Percentiles rank a stretch among this genome's conserved stretches.
These are phyloP conservation scores for Cosmopolites sordidus DNA, from an alignment of 2,888 invertebrate genomes.

Conservation along the genomic window DNA sequence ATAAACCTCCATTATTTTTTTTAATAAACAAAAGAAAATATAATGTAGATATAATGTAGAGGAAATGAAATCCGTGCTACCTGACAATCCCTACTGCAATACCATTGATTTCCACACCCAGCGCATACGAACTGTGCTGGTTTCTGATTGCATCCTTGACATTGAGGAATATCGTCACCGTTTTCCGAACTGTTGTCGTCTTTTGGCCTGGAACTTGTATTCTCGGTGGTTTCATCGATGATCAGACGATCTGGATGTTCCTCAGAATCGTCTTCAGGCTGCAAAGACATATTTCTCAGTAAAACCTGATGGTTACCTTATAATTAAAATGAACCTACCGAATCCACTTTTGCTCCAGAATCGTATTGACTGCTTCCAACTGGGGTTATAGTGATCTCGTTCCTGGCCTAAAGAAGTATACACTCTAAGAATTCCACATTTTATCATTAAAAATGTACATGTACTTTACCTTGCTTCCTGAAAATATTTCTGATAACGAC, in stretches of 20 bases:
- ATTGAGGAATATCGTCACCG: slow-evolving; percentile 62
- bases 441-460: slow-evolving; percentile 5
- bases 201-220: slow-evolving; percentile 37
- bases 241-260: slow-evolving; percentile 60
- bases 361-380: slow-evolving; percentile 46
- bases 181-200: slow-evolving; percentile 46
- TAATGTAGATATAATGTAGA: slow-evolving; percentile 6
- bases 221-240: slow-evolving; percentile 57
- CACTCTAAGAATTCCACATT: neutral
- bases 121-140: slow-evolving; percentile 86
- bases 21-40: no score
- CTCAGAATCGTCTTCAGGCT: slow-evolving; percentile 57
- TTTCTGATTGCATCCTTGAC: slow-evolving; percentile 79
- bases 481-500: slow-evolving; percentile 47
- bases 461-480: slow-evolving; percentile 43
- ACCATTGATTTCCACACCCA: slow-evolving; percentile 90
- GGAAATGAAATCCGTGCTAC: slow-evolving; percentile 52
- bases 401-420: slow-evolving; percentile 50
- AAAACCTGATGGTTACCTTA: no score
- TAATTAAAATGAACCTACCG: slow-evolving; percentile 29
- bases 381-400: slow-evolving; percentile 61
- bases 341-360: slow-evolving; percentile 24
- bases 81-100: slow-evolving; percentile 91
- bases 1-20: no score
- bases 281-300: no score